Base-by-base conservation (phyloP, 2,888 invertebrate genomes). In the Caenorhabditis becei region DNA sequence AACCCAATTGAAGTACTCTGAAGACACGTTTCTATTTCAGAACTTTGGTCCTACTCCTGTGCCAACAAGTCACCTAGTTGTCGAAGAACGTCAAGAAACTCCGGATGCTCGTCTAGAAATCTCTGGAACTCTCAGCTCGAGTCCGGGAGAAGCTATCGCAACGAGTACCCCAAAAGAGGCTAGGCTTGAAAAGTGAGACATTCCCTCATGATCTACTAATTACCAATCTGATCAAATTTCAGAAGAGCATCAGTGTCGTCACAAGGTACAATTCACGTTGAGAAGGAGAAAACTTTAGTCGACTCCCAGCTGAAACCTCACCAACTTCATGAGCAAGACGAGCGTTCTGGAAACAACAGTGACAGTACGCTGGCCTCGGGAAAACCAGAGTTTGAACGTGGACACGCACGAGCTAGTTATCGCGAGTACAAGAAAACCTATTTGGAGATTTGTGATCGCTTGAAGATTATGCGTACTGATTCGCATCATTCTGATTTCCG, bases 101-200 rank as follows among this genome's bases (percentile, higher is more conserved):
- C 20, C 49, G 14, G 75, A 75, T 10, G 61, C 24, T 8, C 63
- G 62, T 23, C 14, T 23, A 3, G 62, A 72, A n/a, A 72, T 5
- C 18, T 24, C 49, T 26, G 53, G 53, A 1, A 35, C 51, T 10
- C 23, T 61, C 5, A 65, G 65, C 23, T 62, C 66, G 0, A 51
- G 49, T 20, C 77, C 82, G n/a, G 75, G 81, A 18, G 75, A 69
- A 32, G 84, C 84, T 8, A 77, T 78, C 28, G 84, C 84, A 0
- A 84, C 84, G 0, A 84, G 84, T 49, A 84, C 84, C 11, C 84
- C 84, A 14, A 81, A 80, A 44, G 80, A 79, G 1, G 11, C 14
- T 0, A 70, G 53, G 41, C 8, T 37, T 10, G 69, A 74, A 20
- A 80, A 74, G 78, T 72, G 18, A 56, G 67, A 28, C 2, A 35